Percentiles rank a stretch among this genome's conserved stretches.
Evolutionary conservation across 2,797 vertebrate genomes (phyloP).

Genomic region (Hypotaenidia okinawae): DNA sequence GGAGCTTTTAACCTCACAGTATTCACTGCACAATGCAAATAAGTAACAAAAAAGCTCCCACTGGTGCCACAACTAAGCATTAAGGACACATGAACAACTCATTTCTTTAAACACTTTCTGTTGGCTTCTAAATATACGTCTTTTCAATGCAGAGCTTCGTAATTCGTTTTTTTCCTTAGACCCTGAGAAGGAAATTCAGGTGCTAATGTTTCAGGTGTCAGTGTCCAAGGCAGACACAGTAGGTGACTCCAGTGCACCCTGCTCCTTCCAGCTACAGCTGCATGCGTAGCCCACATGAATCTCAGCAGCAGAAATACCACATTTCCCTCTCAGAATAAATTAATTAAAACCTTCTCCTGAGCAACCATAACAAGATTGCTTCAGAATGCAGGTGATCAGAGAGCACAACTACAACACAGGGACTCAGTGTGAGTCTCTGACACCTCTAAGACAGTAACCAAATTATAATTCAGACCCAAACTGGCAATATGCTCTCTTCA

Average conservation of each 20-base stretch:
- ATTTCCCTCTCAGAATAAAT: background rate
- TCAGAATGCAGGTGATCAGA: background rate
- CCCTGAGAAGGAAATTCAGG: background rate
- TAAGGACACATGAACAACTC: background rate
- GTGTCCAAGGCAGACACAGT: background rate
- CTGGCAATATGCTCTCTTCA: background rate
- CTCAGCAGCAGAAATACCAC: background rate
- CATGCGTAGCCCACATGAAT: background rate
- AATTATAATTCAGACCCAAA: background rate
- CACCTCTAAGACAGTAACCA: background rate
- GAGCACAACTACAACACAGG: background rate
- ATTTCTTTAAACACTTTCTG: background rate
- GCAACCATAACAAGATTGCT: background rate
- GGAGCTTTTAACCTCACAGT: background rate
- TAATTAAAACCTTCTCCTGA: background rate
- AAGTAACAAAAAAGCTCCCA: background rate
- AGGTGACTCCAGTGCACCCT: background rate
- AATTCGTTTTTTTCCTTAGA: background rate
- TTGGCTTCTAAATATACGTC: background rate
- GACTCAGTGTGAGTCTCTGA: background rate
- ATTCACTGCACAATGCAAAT: background rate
- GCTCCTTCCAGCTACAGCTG: background rate
- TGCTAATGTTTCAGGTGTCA: background rate
- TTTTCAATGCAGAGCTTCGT: background rate
- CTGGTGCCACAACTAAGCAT: background rate